Conservation (phyloP, 2,797 vertebrate species). For the Hemitrygon akajei region DNA sequence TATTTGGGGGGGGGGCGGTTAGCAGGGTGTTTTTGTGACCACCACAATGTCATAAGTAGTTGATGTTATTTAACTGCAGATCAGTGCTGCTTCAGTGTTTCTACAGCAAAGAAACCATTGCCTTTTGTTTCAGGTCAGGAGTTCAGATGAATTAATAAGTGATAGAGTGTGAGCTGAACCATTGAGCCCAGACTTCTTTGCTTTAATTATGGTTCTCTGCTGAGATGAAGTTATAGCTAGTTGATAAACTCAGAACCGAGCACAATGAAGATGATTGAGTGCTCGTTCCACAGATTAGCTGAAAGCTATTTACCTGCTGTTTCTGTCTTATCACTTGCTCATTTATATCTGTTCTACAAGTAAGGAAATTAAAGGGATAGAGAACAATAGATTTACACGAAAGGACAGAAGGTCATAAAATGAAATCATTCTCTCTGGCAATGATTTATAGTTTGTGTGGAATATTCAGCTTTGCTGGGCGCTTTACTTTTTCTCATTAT, state of each 20-base stretch:
- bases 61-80: not conserved
- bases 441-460: not conserved
- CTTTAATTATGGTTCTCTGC: not conserved
- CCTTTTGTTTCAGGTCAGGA: not conserved
- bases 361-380: not conserved
- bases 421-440: not conserved
- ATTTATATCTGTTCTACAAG: not conserved
- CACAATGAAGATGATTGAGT: not conserved
- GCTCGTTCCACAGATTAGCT: not conserved
- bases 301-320: too few relatives aligned
- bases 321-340: not conserved
- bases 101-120: not conserved
- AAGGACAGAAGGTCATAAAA: not conserved
- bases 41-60: not conserved
- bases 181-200: not conserved
- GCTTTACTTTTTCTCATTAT: too few relatives aligned
- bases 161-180: not conserved
- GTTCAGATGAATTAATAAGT: constrained; percentile 3
- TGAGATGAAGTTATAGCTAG: not conserved
- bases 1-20: not conserved
- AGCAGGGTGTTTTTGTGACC: too few relatives aligned
- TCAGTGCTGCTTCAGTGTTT: not conserved
- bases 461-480: not conserved
- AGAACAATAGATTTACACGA: not conserved
- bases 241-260: not conserved